phyloP scores from a whole-genome alignment of 2,797 vertebrate genomes.

The Nasua narica region DNA sequence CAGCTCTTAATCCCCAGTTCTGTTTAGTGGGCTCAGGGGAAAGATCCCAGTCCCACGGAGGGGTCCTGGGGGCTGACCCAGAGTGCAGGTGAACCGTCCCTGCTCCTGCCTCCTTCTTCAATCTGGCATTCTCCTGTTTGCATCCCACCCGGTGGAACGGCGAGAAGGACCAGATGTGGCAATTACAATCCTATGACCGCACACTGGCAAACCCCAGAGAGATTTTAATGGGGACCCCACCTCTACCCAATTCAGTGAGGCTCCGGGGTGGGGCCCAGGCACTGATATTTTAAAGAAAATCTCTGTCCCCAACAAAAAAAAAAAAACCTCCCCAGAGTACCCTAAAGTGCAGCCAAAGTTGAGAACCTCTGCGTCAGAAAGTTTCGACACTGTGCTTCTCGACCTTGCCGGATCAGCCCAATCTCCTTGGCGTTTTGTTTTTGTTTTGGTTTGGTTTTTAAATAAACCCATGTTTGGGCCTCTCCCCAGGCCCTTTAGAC shows the following conservation, averaged over 20 bases:
- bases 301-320: neutral
- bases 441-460: neutral
- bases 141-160: rapidly evolving
- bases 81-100: neutral
- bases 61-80: neutral
- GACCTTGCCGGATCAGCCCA: neutral
- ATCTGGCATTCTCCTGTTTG: neutral
- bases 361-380: neutral
- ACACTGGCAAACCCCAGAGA: neutral
- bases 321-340: neutral
- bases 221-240: neutral
- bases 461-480: neutral
- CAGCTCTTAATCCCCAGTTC: neutral
- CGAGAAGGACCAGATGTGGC: neutral
- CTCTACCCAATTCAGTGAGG: neutral
- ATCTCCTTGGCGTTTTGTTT: neutral
- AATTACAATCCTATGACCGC: neutral
- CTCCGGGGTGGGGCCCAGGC: too few species aligned
- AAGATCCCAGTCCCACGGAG: rapidly evolving
- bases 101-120: neutral
- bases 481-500: neutral
- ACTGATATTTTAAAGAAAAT: neutral
- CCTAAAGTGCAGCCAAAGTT: neutral
- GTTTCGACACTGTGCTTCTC: neutral
- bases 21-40: neutral